A percentile compares a stretch with the other conserved stretches of the same genome.
These are phyloP conservation scores for Labeo calbasu DNA, from an alignment of 2,797 vertebrate genomes.

Conservation along the genomic window DNA sequence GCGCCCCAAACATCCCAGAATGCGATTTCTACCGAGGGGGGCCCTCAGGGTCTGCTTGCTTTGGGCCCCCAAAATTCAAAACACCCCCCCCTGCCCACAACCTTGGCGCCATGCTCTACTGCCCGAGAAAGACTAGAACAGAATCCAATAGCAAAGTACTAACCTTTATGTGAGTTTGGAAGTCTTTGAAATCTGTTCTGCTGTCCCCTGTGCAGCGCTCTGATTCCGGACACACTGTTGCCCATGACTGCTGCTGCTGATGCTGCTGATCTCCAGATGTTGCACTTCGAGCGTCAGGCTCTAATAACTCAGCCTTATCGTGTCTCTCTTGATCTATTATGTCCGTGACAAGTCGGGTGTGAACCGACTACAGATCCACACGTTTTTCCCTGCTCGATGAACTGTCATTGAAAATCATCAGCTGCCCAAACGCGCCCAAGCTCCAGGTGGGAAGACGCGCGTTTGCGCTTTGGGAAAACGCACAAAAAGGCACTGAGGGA, in stretches of 20 bases:
- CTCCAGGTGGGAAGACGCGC: slow-evolving; percentile 12
- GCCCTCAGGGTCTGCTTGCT: neutral
- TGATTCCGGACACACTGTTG: slow-evolving; percentile 67
- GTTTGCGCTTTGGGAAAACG: slow-evolving; percentile 7
- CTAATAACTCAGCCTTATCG: slow-evolving; percentile 31
- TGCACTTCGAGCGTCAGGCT: slow-evolving; percentile 20
- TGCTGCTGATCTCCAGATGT: slow-evolving; percentile 46
- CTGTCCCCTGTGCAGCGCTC: slow-evolving; percentile 68
- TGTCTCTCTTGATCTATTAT: neutral
- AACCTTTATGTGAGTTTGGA: slow-evolving; percentile 72
- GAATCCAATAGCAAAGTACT: slow-evolving; percentile 41
- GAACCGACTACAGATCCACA: slow-evolving; percentile 1
- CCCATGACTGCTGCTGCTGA: slow-evolving; percentile 61
- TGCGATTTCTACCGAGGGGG: neutral
- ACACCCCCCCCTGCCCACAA: neutral
- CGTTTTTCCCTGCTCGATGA: slow-evolving; percentile 8
- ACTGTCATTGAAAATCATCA: slow-evolving; percentile 14
- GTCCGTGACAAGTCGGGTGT: slow-evolving; percentile 11
- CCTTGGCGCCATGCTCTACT: neutral
- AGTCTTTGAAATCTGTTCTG: slow-evolving; percentile 72
- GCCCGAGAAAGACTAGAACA: neutral
- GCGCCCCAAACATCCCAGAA: neutral
- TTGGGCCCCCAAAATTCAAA: neutral
- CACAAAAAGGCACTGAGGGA: neutral
- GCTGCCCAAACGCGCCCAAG: slow-evolving; percentile 1